phyloP scores from a whole-genome alignment of 64 coral and sea anemone genomes.

The Orbicella faveolata region DNA sequence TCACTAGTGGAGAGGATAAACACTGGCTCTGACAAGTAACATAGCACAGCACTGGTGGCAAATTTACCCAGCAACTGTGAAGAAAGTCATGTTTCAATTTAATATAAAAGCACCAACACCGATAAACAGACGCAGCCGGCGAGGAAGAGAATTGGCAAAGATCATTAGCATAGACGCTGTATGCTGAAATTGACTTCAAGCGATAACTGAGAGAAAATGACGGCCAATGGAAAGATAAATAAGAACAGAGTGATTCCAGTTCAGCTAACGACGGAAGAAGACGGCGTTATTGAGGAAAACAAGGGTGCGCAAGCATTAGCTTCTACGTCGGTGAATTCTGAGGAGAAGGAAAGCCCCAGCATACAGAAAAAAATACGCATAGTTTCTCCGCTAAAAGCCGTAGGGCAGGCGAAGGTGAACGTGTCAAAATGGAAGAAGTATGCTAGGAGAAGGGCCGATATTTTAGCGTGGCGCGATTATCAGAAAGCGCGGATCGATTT shows the following conservation, averaged over 20 bases:
- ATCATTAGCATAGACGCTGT: not conserved
- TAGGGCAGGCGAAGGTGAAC: slow-evolving; percentile 35
- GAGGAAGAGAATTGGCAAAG: not conserved
- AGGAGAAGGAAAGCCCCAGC: slow-evolving; percentile 6
- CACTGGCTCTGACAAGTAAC: not conserved
- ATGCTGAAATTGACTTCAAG: not conserved
- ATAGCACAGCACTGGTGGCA: slow-evolving; percentile 9
- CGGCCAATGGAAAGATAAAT: slow-evolving; percentile 74
- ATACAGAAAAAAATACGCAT: slow-evolving; percentile 7
- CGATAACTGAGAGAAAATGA: slow-evolving; percentile 26
- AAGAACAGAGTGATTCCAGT: slow-evolving; percentile 87
- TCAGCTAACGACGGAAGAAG: slow-evolving; percentile 35
- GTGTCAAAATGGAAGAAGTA: slow-evolving; percentile 55
- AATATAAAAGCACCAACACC: not conserved
- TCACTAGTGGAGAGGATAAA: not conserved
- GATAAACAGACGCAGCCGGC: not conserved
- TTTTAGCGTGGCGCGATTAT: not conserved
- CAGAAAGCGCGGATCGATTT: slow-evolving; percentile 36
- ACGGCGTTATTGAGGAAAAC: slow-evolving; percentile 37
- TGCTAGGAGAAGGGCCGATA: slow-evolving; percentile 1
- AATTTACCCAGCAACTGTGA: not conserved
- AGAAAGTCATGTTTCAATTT: not conserved
- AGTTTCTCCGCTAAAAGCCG: slow-evolving; percentile 26
- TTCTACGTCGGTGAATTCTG: not conserved
- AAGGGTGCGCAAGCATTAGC: not conserved